These are phyloP conservation scores for Bubo blakistoni DNA, from an alignment of 2,113 vertebrate species.

Conservation along the genomic window DNA sequence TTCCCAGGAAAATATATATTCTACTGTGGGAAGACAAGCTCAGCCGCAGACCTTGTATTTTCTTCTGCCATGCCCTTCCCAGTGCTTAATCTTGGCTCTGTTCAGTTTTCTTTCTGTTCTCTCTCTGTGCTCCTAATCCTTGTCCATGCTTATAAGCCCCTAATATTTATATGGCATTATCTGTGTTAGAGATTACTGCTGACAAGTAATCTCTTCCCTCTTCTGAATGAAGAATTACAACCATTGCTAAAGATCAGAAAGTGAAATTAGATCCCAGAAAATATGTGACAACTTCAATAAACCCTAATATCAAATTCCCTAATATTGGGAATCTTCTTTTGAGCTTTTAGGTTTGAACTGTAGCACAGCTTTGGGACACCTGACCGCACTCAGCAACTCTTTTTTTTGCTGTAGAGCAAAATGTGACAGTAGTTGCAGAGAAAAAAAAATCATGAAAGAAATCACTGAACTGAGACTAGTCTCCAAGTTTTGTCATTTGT, in stretches of 20 bases:
- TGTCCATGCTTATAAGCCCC: conserved; percentile 64
- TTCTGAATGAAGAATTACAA: conserved; percentile 51
- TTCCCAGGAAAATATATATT: not conserved
- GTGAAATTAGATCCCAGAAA: conserved; percentile 46
- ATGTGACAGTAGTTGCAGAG: not conserved
- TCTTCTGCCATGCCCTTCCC: not conserved
- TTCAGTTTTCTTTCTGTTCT: conserved; percentile 54
- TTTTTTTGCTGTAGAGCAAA: not conserved
- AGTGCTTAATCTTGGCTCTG: conserved; percentile 58
- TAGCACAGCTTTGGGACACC: not conserved
- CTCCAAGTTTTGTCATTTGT: not conserved
- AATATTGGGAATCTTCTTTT: not conserved
- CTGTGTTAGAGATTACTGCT: conserved; percentile 58
- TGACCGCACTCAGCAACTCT: not conserved
- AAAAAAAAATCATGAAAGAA: not conserved
- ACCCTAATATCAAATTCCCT: conserved; percentile 14
- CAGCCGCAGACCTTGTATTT: not conserved
- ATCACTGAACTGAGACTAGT: not conserved
- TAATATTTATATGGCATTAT: conserved; percentile 68
- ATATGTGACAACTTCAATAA: conserved; percentile 29
- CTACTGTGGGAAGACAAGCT: not conserved
- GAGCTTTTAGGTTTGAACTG: not conserved
- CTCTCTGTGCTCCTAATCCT: conserved; percentile 54
- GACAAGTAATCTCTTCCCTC: conserved; percentile 63
- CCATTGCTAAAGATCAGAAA: conserved; percentile 56